Base-by-base conservation (phyloP, 2,888 invertebrate genomes). In the Drosophila melanosoma region DNA sequence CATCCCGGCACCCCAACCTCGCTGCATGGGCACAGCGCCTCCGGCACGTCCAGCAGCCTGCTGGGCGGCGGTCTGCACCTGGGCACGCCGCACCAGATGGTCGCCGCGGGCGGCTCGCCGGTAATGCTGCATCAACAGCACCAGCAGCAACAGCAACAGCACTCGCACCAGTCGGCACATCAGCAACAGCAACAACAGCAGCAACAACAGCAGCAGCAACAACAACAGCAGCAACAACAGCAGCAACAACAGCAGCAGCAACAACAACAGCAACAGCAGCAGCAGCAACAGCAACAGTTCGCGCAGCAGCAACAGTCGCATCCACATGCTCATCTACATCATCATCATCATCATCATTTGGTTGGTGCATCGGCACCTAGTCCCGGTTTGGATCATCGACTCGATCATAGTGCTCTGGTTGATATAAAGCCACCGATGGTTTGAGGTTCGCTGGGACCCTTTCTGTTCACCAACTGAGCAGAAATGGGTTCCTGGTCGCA, bases 361-460 rank as follows among this genome's bases (percentile, higher is more conserved):
- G 85, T 81, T 11, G 86, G 88, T 93, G 93, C 80, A 3, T 93
- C 91, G 26, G 93, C 94, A 87, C 94, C 94, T 91, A 93, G 94
- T 94, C 94, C 94, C 75, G 94, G 94, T 69, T 93, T 95, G 77
- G 95, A 95, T 92, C 95, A 95, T 67, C 81, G 83, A 11, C 57
- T 77, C 23, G 81, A 81, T 93, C 95, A 95, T 91, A 91, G 86
- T 69, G 82, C 90, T 3, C 60, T 91, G 65, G 94, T 95, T 91
- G 96, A 96, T 91, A 96, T 96, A 83, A 96, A 96, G 94, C 96
- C 96, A 20, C 92, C 93, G 67, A 91, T 93, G 90, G 93, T 93
- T 90, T 93, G 93, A 93, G 92, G 92, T 73, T 95, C 95, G 95
- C 96, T 95, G 94, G 95, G 96, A 94, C 95, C 94, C 95, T 95